Base-by-base conservation (phyloP, 2,797 vertebrate genomes). In the Chelidonichthys spinosus region DNA sequence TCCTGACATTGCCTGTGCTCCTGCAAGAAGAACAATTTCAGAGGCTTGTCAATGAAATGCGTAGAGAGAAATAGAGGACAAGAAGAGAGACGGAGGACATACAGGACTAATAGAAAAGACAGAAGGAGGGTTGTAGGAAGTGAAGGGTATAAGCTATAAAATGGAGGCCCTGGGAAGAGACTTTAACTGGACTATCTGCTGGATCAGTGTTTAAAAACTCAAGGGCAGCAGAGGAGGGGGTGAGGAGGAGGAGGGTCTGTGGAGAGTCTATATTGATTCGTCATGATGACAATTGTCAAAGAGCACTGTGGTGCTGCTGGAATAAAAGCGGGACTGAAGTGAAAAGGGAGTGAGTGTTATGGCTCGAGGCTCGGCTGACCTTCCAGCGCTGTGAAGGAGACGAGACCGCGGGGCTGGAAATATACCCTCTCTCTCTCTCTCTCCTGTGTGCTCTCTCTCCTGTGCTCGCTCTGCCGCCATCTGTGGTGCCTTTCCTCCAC, bases 261-360 rank as follows among this genome's bases (percentile, higher is more conserved):
- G 65, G 83, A 85, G 83, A 85, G 77, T 85, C 85, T 55, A 55
- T 90, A 93, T 90, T 91, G 88, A 92, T 92, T 92, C 37, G 76
- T 90, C 88, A 92, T 90, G 83, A 91, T 91, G 90, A 90, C 91
- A 80, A 90, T 87, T 90, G 90, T 92, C 87, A 90, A 84, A 91
- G 85, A 82, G 86, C 36, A 4, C 50, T 46, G 76, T 81, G 81
- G 77, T 78, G 83, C 74, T 65, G 79, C 83, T 62, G 84, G 75
- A 89, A 89, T 88, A 81, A 87, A 90, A 89, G 86, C 37, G 2
- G 53, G 76, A 78, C 78, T 82, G 79, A 87, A 90, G 83, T 80
- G 78, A 74, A 89, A 85, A 81, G 63, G 78, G 74, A 89, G 81
- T 13, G 53, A 80, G 78, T 81, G 76, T 86, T 83, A 64, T 77